Conservation (phyloP, 2,888 invertebrate genomes). For the Apodemia hepburni region DNA sequence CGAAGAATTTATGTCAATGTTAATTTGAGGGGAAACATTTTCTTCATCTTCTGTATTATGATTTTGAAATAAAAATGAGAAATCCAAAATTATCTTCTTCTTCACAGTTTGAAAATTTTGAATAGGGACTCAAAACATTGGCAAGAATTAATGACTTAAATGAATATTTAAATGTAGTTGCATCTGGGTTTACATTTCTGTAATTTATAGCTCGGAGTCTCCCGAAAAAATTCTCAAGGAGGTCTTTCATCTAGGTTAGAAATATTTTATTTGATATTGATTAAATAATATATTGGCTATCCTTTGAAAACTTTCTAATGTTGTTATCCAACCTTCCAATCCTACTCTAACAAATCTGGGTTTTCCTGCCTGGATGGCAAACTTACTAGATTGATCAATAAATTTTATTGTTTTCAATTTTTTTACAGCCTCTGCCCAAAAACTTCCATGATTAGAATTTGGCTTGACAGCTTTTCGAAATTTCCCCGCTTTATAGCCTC, state of each 20-base stretch:
- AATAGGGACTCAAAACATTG: constrained; percentile 13
- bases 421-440: constrained; percentile 21
- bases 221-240: constrained; percentile 22
- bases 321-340: constrained; percentile 18
- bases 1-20: background rate
- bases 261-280: constrained; percentile 18
- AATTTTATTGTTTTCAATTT: constrained; percentile 16
- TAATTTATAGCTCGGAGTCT: constrained; percentile 18
- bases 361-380: background rate
- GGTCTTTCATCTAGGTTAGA: constrained; percentile 17
- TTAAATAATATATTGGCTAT: constrained; percentile 18
- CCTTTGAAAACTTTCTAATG: constrained; percentile 18
- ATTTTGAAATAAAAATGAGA: constrained; percentile 1
- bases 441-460: constrained; percentile 14
- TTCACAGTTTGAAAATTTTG: constrained; percentile 14
- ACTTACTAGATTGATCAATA: constrained; percentile 14
- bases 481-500: constrained; percentile 11
- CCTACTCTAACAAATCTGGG: constrained; percentile 13
- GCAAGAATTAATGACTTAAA: constrained; percentile 12
- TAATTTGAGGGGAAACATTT: background rate
- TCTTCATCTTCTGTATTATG: background rate
- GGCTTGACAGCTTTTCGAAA: constrained; percentile 16
- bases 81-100: constrained; percentile 12
- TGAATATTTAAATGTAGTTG: constrained; percentile 6
- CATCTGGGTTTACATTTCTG: constrained; percentile 13